Evolutionary conservation across 2,888 invertebrate genomes (phyloP), one percentile per base, ranked within the genome.

Genomic region (Caenorhabditis sp.): DNA sequence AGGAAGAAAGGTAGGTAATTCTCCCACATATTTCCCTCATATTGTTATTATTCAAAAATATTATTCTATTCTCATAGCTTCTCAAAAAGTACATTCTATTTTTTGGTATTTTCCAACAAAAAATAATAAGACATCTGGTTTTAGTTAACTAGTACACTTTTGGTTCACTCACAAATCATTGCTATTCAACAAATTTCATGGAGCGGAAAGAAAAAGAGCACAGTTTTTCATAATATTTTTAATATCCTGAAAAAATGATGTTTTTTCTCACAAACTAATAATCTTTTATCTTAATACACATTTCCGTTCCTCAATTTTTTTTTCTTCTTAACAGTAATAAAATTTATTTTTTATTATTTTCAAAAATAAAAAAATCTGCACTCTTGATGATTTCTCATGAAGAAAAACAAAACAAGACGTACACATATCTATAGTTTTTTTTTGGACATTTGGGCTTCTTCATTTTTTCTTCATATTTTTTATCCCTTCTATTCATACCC

Each of bases 1-100:
- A 31, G 75, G 75, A 43, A 52, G 75, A 64, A 75, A 75, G 70
- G 75, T 75, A 68, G n/a, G n/a, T n/a, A n/a, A n/a, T n/a, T n/a
- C n/a, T n/a, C n/a, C n/a, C n/a, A n/a, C n/a, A n/a, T n/a, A n/a
- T n/a, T n/a, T n/a, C n/a, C n/a, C n/a, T n/a, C n/a, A n/a, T n/a
- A n/a, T n/a, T n/a, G n/a, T n/a, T n/a, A n/a, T 64, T 66, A 20
- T 53, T 36, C 36, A 5, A 36, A 36, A 36, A 36, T 10, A 20
- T 5, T 5, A 50, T 8, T 50, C 17, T 14, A 50, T 50, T 50
- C 50, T 14, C 21, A 50, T 50, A 20, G 17, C 17, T 50, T 8
- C 17, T 21, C 21, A 21, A 50, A 50, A 21, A 50, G 21, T 50
- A 5, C 50, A 21, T 50, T 8, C 50, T 8, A 4, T 50, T 50